Base-by-base conservation (phyloP, 2,888 invertebrate species). In the Hydroisotoma schaefferi region DNA sequence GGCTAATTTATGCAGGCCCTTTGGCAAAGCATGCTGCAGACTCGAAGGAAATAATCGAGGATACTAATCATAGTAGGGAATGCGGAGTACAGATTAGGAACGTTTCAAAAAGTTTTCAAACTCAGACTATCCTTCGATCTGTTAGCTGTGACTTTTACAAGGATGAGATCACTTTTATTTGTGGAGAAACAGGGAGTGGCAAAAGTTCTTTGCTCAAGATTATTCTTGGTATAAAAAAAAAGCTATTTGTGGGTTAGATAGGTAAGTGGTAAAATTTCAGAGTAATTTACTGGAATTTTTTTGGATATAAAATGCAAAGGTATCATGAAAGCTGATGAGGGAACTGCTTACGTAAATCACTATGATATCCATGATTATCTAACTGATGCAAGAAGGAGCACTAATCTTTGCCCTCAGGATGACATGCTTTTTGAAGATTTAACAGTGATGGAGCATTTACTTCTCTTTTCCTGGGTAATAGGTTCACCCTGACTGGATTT, bases 391-490 rank as follows among this genome's bases (percentile, higher is more conserved):
- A 26, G 59, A 25, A 20, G 63, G 40, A 55, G 57, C 23, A 57
- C 55, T 12, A 59, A 59, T 20, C 26, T 63, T 2, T 63, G 63
- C 47, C 54, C 63, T 1, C 63, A 63, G 28, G 23, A 27, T 10
- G 44, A 59, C n/a, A 57, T 59, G 54, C 51, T 63, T 18, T 63
- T 59, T 51, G 46, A 44, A 12, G 59, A 63, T 33, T 27, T 63
- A 20, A 59, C 59, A 2, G 57, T 63, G 12, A 57, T 57, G 40
- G 63, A 63, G 28, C 59, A 63, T 37, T 33, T 63, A 5, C 33
- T 57, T 5, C 25, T 63, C 15, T 63, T 63, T 51, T 38, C 59
- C 1, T 63, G 63, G 63, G 51, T 63, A 44, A n/a, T n/a, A n/a
- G n/a, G n/a, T n/a, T n/a, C n/a, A n/a, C n/a, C n/a, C n/a, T n/a